Evolutionary conservation across 2,797 vertebrate species (phyloP).

Genomic region (Loris lydekkerianus): DNA sequence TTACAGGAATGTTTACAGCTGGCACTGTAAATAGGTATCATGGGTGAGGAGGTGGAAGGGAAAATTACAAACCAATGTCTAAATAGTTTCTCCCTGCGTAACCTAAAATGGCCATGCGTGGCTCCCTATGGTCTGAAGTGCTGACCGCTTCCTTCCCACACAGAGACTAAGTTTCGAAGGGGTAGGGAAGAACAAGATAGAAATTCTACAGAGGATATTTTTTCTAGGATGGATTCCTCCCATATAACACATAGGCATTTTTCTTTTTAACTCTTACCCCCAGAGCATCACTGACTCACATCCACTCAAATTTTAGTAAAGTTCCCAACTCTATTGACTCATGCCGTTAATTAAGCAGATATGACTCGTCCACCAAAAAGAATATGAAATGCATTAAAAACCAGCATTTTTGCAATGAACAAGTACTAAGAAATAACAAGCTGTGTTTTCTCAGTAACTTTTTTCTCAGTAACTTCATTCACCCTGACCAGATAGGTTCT

Average conservation of each 20-base stretch:
- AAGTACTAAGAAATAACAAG: constrained; percentile 19
- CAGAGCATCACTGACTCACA: constrained; percentile 64
- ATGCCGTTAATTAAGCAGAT: neutral
- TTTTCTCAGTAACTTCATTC: constrained; percentile 48
- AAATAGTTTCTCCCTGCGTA: constrained; percentile 48
- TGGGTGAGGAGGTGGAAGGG: constrained; percentile 34
- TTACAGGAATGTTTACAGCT: neutral
- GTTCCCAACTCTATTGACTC: constrained; percentile 5
- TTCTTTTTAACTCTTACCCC: neutral
- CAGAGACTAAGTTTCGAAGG: constrained; percentile 18
- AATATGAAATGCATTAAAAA: neutral
- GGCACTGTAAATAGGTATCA: neutral
- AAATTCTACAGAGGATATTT: constrained; percentile 36
- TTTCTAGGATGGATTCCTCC: neutral
- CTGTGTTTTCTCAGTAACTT: neutral
- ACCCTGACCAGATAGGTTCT: neutral
- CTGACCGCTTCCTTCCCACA: constrained; percentile 62
- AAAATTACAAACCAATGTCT: constrained; percentile 43
- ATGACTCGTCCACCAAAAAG: constrained; percentile 1
- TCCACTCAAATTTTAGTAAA: constrained; percentile 23
- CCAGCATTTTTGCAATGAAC: neutral
- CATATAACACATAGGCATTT: neutral
- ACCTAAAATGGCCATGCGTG: constrained; percentile 46
- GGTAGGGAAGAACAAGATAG: constrained; percentile 8
- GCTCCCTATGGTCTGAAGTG: constrained; percentile 5